These are phyloP conservation scores for Therioaphis trifolii DNA, from an alignment of 2,888 invertebrate genomes.

Conservation along the genomic window DNA sequence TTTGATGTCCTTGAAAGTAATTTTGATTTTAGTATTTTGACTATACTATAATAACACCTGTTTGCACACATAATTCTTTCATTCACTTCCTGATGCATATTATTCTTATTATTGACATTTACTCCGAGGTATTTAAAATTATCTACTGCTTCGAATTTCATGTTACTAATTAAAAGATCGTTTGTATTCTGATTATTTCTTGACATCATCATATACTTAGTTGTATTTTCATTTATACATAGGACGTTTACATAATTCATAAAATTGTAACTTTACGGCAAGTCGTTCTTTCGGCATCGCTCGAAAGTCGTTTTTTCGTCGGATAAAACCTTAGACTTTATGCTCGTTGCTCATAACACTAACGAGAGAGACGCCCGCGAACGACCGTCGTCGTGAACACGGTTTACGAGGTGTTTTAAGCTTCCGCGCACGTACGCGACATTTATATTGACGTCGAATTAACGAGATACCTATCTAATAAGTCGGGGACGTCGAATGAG, in stretches of 20 bases:
- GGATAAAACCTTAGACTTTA: slow-evolving; percentile 29
- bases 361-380: slow-evolving; percentile 12
- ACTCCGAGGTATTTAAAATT: too few relatives aligned
- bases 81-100: too few relatives aligned
- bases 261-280: background rate
- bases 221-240: too few relatives aligned
- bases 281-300: slow-evolving; percentile 23
- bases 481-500: slow-evolving; percentile 18
- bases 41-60: too few relatives aligned
- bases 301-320: slow-evolving; percentile 32
- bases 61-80: too few relatives aligned
- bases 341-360: slow-evolving; percentile 46
- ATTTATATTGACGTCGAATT: slow-evolving; percentile 52
- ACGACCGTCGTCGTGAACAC: slow-evolving; percentile 10
- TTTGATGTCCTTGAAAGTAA: too few relatives aligned
- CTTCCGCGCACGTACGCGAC: slow-evolving; percentile 41
- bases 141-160: too few relatives aligned
- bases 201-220: too few relatives aligned
- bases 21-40: too few relatives aligned
- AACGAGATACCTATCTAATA: slow-evolving; percentile 51
- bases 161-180: too few relatives aligned
- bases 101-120: too few relatives aligned
- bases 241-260: background rate
- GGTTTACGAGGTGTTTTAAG: slow-evolving; percentile 52
- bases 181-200: too few relatives aligned